phyloP scores from a whole-genome alignment of 2,888 invertebrate genomes.

The Melanotus villosus region DNA sequence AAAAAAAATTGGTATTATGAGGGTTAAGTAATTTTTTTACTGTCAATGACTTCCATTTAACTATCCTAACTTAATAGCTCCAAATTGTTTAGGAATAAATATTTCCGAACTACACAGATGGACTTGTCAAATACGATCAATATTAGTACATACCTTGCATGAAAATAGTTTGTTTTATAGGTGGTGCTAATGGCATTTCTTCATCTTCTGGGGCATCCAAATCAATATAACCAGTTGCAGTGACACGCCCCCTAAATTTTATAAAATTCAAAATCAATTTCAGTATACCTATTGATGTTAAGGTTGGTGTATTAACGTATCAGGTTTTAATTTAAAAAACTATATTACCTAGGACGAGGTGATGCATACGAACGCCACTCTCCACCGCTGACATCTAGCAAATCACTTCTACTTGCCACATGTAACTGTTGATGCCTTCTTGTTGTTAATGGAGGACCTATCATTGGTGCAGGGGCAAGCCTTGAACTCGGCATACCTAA shows the following conservation, averaged over 20 bases:
- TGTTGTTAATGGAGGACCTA: constrained; percentile 1
- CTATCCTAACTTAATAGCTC: too few species aligned
- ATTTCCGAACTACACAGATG: too few species aligned
- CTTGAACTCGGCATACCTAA: background rate
- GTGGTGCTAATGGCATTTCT: constrained; percentile 58
- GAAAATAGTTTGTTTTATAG: constrained; percentile 54
- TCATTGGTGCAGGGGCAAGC: background rate
- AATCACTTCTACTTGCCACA: background rate
- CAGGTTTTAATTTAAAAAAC: too few species aligned
- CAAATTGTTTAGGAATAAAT: too few species aligned
- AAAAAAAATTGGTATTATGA: too few species aligned
- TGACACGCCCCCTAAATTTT: constrained; percentile 8
- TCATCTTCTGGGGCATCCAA: constrained; percentile 65
- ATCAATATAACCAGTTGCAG: constrained; percentile 59
- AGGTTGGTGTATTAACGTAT: background rate
- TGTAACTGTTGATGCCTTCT: constrained; percentile 9
- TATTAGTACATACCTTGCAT: constrained; percentile 56
- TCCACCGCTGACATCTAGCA: background rate
- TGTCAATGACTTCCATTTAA: too few species aligned
- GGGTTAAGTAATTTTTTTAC: too few species aligned
- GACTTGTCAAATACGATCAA: too few species aligned
- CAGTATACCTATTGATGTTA: too few species aligned
- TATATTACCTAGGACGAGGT: background rate
- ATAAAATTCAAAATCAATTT: too few species aligned
- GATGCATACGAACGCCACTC: constrained; percentile 15